Percentiles rank a stretch among this genome's conserved stretches.
Conservation (phyloP, 2,797 vertebrate genomes). For the Betta splendens region DNA sequence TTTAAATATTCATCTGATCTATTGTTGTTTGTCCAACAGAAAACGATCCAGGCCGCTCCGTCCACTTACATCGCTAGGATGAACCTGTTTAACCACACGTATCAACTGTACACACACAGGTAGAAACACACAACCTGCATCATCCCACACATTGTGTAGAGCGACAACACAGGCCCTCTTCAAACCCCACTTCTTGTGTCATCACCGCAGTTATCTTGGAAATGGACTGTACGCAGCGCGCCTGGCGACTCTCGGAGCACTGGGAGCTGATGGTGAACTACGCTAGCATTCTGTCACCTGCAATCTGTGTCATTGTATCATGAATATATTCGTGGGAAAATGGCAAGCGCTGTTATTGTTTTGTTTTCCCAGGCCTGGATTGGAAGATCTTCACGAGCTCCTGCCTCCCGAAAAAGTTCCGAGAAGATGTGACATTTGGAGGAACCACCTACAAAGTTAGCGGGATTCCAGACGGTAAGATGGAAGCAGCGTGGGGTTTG, state of each 20-base stretch:
- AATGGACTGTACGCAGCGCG: slow-evolving; percentile 94
- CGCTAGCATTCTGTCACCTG: slow-evolving; percentile 13
- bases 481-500: slow-evolving; percentile 62
- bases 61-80: slow-evolving; percentile 88
- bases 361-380: slow-evolving; percentile 75
- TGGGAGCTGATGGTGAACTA: slow-evolving; percentile 90
- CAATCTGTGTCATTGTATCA: slow-evolving; percentile 1
- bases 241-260: slow-evolving; percentile 90
- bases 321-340: slow-evolving; percentile 1
- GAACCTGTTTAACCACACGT: slow-evolving; percentile 93
- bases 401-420: slow-evolving; percentile 92
- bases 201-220: slow-evolving; percentile 89
- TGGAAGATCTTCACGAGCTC: slow-evolving; percentile 92
- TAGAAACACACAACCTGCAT: slow-evolving; percentile 63
- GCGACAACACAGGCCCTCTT: too few relatives aligned
- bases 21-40: slow-evolving; percentile 81
- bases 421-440: slow-evolving; percentile 92
- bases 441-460: slow-evolving; percentile 93
- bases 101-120: slow-evolving; percentile 97
- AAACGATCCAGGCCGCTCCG: slow-evolving; percentile 89
- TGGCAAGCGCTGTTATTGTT: slow-evolving; percentile 22
- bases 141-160: too few relatives aligned
- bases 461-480: slow-evolving; percentile 92
- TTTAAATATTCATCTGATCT: slow-evolving; percentile 1
- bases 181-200: slow-evolving; percentile 21